A percentile compares a stretch with the other conserved stretches of the same genome.
Conservation (phyloP, 2,797 vertebrate genomes). For the Picus viridis region DNA sequence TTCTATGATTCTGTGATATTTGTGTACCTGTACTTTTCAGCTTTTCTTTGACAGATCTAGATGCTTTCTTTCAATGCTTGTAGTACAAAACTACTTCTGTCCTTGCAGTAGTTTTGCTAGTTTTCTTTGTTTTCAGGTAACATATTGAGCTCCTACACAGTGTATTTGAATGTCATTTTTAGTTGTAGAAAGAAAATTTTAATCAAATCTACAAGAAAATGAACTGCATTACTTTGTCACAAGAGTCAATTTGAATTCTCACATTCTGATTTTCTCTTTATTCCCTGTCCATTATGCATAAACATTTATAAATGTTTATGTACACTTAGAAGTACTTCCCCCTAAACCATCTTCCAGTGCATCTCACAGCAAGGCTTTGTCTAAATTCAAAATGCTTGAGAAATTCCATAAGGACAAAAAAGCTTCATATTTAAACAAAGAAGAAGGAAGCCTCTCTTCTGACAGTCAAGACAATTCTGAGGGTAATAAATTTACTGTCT, state of each 20-base stretch:
- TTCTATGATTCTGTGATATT: neutral
- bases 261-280: constrained; percentile 38
- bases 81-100: neutral
- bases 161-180: neutral
- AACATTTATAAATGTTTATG: constrained; percentile 18
- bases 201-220: neutral
- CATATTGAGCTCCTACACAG: neutral
- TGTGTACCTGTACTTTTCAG: neutral
- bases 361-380: constrained; percentile 75
- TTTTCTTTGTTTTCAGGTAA: neutral
- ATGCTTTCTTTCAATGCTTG: neutral
- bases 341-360: constrained; percentile 72
- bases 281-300: constrained; percentile 8
- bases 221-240: neutral
- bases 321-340: constrained; percentile 41
- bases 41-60: neutral
- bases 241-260: neutral
- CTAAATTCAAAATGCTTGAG: constrained; percentile 66
- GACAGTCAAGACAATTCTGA: constrained; percentile 48
- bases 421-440: neutral
- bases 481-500: constrained; percentile 55
- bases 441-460: constrained; percentile 46
- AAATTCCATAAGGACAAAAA: constrained; percentile 57
- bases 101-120: neutral
- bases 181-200: neutral